A percentile compares a stretch with the other conserved stretches of the same genome.
Evolutionary conservation across 2,888 invertebrate species (phyloP).

Genomic region (Trilocha varians): DNA sequence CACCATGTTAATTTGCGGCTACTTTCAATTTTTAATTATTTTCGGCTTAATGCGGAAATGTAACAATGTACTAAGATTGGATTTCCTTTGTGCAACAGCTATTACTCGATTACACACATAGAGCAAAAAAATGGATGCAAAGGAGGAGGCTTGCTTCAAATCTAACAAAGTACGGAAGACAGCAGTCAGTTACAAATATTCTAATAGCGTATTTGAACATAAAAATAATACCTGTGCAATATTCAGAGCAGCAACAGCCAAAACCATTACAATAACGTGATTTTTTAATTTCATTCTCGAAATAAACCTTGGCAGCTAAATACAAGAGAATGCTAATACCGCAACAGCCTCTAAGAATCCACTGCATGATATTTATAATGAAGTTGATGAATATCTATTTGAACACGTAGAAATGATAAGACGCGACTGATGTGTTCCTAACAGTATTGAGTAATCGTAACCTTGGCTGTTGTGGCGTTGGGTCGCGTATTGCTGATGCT

Average conservation of each 20-base stretch:
- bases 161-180: too few relatives aligned
- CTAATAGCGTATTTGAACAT: too few relatives aligned
- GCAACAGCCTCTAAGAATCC: constrained; percentile 44
- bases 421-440: constrained; percentile 19
- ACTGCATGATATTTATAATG: constrained; percentile 33
- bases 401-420: constrained; percentile 39
- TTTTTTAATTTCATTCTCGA: constrained; percentile 51
- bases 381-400: constrained; percentile 9
- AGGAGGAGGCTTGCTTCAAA: too few relatives aligned
- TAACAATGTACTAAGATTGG: too few relatives aligned
- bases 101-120: too few relatives aligned
- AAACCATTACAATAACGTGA: constrained; percentile 23
- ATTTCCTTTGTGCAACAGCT: too few relatives aligned
- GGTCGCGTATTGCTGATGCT: constrained; percentile 22
- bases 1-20: too few relatives aligned
- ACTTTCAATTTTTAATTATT: too few relatives aligned
- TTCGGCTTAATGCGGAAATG: too few relatives aligned
- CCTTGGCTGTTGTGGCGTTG: constrained; percentile 15
- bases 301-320: constrained; percentile 41
- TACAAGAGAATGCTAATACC: constrained; percentile 46
- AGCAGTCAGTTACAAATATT: too few relatives aligned
- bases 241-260: constrained; percentile 24
- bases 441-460: constrained; percentile 16
- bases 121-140: too few relatives aligned
- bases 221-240: constrained; percentile 37